Conservation (phyloP, 2,113 vertebrate genomes). For the Marmota flaviventris region DNA sequence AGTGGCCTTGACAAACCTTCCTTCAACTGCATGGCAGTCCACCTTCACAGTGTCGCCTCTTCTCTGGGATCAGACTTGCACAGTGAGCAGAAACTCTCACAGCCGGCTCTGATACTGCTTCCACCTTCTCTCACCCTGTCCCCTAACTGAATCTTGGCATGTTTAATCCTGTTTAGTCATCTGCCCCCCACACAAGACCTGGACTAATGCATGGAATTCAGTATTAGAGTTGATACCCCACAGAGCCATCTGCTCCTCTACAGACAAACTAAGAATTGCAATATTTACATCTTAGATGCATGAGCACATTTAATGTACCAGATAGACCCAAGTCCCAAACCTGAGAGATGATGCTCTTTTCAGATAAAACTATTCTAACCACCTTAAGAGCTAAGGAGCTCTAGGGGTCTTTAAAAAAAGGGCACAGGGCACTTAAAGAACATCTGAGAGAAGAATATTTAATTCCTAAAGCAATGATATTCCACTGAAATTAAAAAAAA, state of each 20-base stretch:
- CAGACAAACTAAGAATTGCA: conserved; percentile 67
- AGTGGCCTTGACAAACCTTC: neutral
- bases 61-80: neutral
- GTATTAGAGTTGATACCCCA: neutral
- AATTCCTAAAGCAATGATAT: conserved; percentile 70
- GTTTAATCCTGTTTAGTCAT: neutral
- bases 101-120: neutral
- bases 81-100: fast-evolving
- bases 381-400: neutral
- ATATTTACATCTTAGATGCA: conserved; percentile 57
- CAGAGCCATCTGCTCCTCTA: conserved; percentile 48
- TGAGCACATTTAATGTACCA: conserved; percentile 57
- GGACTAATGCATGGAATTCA: neutral
- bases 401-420: neutral
- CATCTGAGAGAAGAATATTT: conserved; percentile 70
- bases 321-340: conserved; percentile 13
- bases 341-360: conserved; percentile 51
- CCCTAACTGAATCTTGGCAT: neutral
- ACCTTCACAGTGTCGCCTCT: neutral
- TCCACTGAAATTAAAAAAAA: conserved; percentile 41
- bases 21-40: neutral
- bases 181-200: neutral
- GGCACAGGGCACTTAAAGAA: conserved; percentile 54
- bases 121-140: neutral
- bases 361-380: conserved; percentile 38